These are phyloP conservation scores for Anguilla japonica DNA, from an alignment of 2,113 vertebrate genomes.

Conservation along the genomic window DNA sequence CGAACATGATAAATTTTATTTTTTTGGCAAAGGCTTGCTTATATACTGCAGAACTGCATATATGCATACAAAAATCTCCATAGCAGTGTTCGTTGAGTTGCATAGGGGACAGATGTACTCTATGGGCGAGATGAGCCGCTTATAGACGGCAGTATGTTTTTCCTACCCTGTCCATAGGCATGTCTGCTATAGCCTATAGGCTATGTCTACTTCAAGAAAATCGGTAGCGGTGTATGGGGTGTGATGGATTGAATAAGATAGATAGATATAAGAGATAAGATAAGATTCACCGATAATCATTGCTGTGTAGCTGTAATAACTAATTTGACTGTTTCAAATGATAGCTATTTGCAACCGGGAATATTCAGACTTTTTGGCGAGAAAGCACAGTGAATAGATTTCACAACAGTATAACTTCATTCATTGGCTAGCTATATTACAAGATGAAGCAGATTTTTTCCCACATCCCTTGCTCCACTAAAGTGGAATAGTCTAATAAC, in stretches of 20 bases:
- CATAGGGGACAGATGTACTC: background rate
- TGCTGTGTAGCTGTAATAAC: background rate
- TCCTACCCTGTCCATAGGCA: background rate
- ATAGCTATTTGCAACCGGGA: background rate
- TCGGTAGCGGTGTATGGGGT: conserved; percentile 2
- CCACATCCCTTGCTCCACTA: background rate
- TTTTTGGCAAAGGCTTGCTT: conserved; percentile 17
- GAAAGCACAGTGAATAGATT: background rate
- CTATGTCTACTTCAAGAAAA: background rate
- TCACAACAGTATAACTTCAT: background rate
- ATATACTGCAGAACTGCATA: conserved; percentile 2
- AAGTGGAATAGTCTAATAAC: conserved; percentile 6
- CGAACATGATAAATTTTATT: background rate
- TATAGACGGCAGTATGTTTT: conserved; percentile 27
- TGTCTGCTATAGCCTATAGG: background rate
- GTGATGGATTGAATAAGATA: conserved; percentile 15
- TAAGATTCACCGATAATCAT: background rate
- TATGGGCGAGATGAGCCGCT: background rate
- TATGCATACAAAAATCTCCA: conserved; percentile 33
- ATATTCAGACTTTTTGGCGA: conserved; percentile 6
- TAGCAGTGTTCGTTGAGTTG: conserved; percentile 34
- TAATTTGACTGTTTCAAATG: background rate
- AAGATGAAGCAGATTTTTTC: background rate
- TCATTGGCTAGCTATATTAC: background rate
- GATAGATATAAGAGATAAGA: too few relatives aligned